phyloP scores from a whole-genome alignment of 2,888 invertebrate genomes.

The Griposia aprilina region DNA sequence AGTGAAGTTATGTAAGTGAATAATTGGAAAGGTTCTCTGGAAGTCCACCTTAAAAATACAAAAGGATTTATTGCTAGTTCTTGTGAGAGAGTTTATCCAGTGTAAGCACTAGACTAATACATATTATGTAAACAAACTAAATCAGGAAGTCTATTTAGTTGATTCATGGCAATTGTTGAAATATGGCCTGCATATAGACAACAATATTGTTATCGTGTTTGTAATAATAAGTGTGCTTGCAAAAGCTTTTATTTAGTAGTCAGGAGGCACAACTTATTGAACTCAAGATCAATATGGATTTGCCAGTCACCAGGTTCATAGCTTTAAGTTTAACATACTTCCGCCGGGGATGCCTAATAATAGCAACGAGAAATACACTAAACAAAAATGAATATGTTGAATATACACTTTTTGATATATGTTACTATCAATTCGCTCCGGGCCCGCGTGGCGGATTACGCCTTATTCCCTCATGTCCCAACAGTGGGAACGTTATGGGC shows the following conservation, averaged over 20 bases:
- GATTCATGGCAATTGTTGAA: not conserved
- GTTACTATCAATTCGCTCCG: not conserved
- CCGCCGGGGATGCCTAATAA: conserved; percentile 25
- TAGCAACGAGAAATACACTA: not conserved
- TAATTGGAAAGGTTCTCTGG: not conserved
- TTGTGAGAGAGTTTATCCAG: not conserved
- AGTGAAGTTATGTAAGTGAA: not conserved
- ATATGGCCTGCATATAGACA: not conserved
- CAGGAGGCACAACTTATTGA: conserved; percentile 9
- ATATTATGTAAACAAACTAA: no score
- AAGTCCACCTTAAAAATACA: not conserved
- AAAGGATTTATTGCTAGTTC: not conserved
- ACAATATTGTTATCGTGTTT: not conserved
- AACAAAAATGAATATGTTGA: no score
- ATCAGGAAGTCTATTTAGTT: not conserved
- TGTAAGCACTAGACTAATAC: not conserved
- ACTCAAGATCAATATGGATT: conserved; percentile 35
- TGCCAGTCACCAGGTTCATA: conserved; percentile 16
- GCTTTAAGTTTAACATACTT: conserved; percentile 20
- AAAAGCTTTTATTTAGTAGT: conserved; percentile 15
- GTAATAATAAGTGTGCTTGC: not conserved
- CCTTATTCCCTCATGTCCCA: not conserved
- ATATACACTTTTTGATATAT: not conserved
- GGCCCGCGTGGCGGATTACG: no score
- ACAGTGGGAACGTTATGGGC: not conserved